These are phyloP conservation scores for Spermophilus dauricus DNA, from an alignment of 2,113 vertebrate species.

Conservation along the genomic window DNA sequence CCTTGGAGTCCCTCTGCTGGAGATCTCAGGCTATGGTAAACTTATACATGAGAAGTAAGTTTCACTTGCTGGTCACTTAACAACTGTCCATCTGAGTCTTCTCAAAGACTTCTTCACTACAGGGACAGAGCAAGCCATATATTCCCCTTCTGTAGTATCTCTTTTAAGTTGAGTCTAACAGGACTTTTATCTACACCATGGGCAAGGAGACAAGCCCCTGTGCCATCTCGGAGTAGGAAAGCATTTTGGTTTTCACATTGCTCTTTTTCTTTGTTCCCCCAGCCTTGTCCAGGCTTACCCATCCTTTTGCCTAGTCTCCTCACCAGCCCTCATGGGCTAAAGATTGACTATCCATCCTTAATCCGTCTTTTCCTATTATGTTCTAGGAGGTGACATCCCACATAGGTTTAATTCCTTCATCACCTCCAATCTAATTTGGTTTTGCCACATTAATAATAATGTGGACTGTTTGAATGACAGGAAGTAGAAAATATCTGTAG, in stretches of 20 bases:
- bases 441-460: not conserved
- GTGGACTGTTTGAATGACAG: not conserved
- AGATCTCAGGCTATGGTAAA: not conserved
- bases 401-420: not conserved
- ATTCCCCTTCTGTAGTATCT: not conserved
- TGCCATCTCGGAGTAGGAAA: no score
- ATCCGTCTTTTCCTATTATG: not conserved
- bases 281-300: not conserved
- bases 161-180: not conserved
- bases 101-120: not conserved
- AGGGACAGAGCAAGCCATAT: not conserved
- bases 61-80: not conserved
- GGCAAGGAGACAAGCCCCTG: not conserved
- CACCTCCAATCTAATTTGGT: not conserved
- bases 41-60: not conserved
- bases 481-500: not conserved
- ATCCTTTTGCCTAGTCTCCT: not conserved
- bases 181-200: not conserved
- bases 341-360: not conserved
- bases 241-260: not conserved
- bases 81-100: not conserved
- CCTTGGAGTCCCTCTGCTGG: not conserved
- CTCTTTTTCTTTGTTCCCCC: not conserved
- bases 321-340: not conserved
- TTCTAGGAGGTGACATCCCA: not conserved